phyloP scores from a whole-genome alignment of 1,140 invertebrate genomes.

The Manduca sexta region DNA sequence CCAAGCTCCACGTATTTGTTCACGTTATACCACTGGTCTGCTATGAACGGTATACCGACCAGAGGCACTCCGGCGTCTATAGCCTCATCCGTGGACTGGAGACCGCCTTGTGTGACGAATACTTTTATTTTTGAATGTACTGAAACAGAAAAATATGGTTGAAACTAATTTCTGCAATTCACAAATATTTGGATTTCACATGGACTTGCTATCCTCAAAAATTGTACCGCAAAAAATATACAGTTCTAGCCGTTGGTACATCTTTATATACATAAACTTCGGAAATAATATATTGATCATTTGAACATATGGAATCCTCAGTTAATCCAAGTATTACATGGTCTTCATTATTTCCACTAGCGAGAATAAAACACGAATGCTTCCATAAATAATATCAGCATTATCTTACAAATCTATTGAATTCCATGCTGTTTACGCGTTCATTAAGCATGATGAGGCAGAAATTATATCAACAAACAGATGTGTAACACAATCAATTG shows the following conservation, averaged over 20 bases:
- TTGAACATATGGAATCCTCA: background rate
- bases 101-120: slow-evolving; percentile 77
- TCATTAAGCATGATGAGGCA: too few relatives aligned
- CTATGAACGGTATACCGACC: slow-evolving; percentile 54
- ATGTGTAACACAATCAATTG: too few relatives aligned
- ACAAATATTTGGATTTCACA: background rate
- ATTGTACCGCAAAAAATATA: too few relatives aligned
- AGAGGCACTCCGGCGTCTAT: slow-evolving; percentile 73
- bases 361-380: too few relatives aligned
- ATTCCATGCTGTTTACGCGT: too few relatives aligned
- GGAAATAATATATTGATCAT: background rate
- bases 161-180: slow-evolving; percentile 53
- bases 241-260: too few relatives aligned
- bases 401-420: too few relatives aligned
- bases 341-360: too few relatives aligned
- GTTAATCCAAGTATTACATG: too few relatives aligned
- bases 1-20: slow-evolving; percentile 21
- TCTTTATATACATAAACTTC: too few relatives aligned
- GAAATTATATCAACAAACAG: too few relatives aligned
- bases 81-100: slow-evolving; percentile 74
- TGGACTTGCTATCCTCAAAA: background rate
- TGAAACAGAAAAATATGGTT: slow-evolving; percentile 25
- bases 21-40: slow-evolving; percentile 44
- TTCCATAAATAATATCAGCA: too few relatives aligned
- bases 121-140: slow-evolving; percentile 71